A percentile compares a stretch with the other conserved stretches of the same genome.
Evolutionary conservation across 2,113 vertebrate genomes (phyloP).

Genomic region (Odontophorus gujanensis): DNA sequence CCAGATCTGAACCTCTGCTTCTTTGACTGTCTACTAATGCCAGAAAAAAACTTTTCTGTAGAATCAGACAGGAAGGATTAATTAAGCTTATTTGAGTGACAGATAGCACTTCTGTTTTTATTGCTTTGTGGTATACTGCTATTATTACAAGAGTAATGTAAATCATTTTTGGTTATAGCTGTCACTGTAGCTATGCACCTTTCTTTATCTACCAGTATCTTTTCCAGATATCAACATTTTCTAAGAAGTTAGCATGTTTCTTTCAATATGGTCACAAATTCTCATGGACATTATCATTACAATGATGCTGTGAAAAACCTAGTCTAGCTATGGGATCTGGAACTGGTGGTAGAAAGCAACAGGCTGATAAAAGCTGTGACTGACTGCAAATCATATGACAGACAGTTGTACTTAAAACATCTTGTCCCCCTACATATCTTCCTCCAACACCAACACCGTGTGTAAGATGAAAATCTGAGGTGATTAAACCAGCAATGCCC

Average conservation of each 20-base stretch:
- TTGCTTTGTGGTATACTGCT: not conserved
- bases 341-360: not conserved
- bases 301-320: not conserved
- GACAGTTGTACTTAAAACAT: not conserved
- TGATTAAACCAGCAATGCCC: not conserved
- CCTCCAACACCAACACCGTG: not conserved
- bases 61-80: not conserved
- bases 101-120: not conserved
- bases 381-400: not conserved
- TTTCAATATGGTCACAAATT: not conserved
- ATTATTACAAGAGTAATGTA: not conserved
- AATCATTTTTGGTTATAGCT: not conserved
- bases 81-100: not conserved
- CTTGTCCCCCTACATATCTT: not conserved
- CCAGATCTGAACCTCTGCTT: not conserved
- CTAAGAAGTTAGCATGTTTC: not conserved
- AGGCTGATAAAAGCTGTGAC: not conserved
- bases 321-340: conserved; percentile 4
- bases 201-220: not conserved
- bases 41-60: not conserved
- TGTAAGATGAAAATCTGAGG: not conserved
- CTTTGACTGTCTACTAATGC: not conserved
- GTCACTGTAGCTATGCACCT: not conserved
- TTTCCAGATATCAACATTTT: not conserved
- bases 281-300: not conserved